A percentile compares a stretch with the other conserved stretches of the same genome.
phyloP scores from a whole-genome alignment of 2,797 vertebrate species.

The Neoniphon sammara region DNA sequence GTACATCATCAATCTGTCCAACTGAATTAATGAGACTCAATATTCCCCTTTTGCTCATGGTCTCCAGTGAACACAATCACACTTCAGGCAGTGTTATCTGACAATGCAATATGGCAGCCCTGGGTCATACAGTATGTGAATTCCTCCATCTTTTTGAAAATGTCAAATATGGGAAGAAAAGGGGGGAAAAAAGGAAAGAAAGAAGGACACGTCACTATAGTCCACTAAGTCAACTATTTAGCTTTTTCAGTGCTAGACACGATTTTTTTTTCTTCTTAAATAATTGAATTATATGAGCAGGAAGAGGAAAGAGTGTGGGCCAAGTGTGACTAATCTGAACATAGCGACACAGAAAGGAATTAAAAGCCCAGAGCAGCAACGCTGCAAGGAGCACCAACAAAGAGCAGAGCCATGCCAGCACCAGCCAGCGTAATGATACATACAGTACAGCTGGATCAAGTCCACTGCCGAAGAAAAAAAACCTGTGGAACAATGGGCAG shows the following conservation, averaged over 20 bases:
- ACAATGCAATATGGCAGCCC: slow-evolving; percentile 38
- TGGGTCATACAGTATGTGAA: slow-evolving; percentile 2
- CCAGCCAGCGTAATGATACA: slow-evolving; percentile 42
- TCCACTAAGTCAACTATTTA: slow-evolving; percentile 34
- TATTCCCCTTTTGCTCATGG: slow-evolving; percentile 48
- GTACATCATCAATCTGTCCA: slow-evolving; percentile 54
- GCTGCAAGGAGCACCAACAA: slow-evolving; percentile 38
- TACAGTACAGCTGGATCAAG: slow-evolving; percentile 16
- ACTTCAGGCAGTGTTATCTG: slow-evolving; percentile 48
- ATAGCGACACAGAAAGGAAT: slow-evolving; percentile 39
- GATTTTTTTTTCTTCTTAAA: slow-evolving; percentile 25
- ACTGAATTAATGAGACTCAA: slow-evolving; percentile 4
- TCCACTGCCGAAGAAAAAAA: not conserved
- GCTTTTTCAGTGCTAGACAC: slow-evolving; percentile 23
- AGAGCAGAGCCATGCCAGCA: slow-evolving; percentile 33
- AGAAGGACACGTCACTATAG: slow-evolving; percentile 29
- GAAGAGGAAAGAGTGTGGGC: slow-evolving; percentile 49
- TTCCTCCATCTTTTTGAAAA: slow-evolving; percentile 25
- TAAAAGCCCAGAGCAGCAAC: slow-evolving; percentile 38
- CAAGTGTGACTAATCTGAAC: slow-evolving; percentile 62
- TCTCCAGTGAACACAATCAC: slow-evolving; percentile 42
- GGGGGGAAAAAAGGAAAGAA: not conserved
- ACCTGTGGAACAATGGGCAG: not conserved
- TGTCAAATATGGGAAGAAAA: not conserved
- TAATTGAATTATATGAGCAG: slow-evolving; percentile 60